Percentiles rank a stretch among this genome's conserved stretches.
These are phyloP conservation scores for Parascotia fuliginaria DNA, from an alignment of 2,888 invertebrate species.

Conservation along the genomic window DNA sequence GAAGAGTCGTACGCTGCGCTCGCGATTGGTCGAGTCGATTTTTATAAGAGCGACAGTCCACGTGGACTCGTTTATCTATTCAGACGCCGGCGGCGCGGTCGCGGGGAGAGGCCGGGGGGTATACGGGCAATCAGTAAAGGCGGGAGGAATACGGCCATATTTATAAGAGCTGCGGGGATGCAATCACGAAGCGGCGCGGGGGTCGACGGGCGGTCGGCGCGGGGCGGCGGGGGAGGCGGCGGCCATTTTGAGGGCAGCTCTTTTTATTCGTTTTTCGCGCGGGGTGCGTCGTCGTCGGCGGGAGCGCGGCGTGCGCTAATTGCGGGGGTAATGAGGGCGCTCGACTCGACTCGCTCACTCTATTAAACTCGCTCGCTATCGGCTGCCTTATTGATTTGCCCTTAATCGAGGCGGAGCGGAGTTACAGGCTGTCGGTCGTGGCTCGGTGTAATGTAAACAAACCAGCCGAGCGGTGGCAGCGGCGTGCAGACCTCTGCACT, in stretches of 20 bases:
- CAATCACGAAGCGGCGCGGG: conserved; percentile 86
- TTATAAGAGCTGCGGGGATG: conserved; percentile 87
- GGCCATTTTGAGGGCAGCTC: conserved; percentile 91
- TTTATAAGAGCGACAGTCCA: conserved; percentile 85
- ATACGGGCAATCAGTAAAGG: conserved; percentile 87
- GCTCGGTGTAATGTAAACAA: conserved; percentile 73
- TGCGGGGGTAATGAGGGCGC: conserved; percentile 86
- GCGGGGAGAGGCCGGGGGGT: conserved; percentile 84
- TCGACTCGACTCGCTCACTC: conserved; percentile 83
- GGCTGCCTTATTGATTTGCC: conserved; percentile 85
- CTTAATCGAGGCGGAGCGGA: conserved; percentile 77
- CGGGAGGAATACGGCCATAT: conserved; percentile 87
- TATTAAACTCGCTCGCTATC: conserved; percentile 84
- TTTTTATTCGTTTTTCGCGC: conserved; percentile 87
- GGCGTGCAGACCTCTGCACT: conserved; percentile 60
- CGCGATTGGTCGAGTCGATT: conserved; percentile 77
- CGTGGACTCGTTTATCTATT: conserved; percentile 87
- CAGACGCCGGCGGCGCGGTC: conserved; percentile 86
- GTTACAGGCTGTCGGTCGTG: conserved; percentile 58
- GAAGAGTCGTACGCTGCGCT: conserved; percentile 47
- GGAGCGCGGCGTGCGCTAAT: conserved; percentile 84
- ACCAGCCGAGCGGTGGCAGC: conserved; percentile 57
- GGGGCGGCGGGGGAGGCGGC: conserved; percentile 79
- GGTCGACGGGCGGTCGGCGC: conserved; percentile 70
- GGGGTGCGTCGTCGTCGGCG: conserved; percentile 83